Percentiles rank a stretch among this genome's conserved stretches.
These are phyloP conservation scores for Plutella xylostella DNA, from an alignment of 2,888 invertebrate species.

Conservation along the genomic window DNA sequence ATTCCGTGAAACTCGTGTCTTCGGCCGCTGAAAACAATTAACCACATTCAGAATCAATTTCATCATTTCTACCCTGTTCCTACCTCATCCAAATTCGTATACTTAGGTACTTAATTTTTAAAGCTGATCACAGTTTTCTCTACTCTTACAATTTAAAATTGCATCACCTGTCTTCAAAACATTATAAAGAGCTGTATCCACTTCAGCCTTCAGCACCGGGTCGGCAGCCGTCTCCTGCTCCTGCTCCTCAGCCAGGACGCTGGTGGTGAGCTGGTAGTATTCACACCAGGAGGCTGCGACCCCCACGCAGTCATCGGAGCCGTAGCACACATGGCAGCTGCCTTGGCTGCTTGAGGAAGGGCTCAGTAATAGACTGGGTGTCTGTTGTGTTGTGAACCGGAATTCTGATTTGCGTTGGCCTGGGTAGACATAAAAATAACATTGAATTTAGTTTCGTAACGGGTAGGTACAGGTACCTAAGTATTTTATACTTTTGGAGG, in stretches of 20 bases:
- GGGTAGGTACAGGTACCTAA: too few species aligned
- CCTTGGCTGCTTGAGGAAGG: too few species aligned
- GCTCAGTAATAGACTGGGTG: too few species aligned
- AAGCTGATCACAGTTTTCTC: too few species aligned
- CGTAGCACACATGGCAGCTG: background rate
- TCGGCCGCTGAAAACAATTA: constrained; percentile 25
- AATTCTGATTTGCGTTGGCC: too few species aligned
- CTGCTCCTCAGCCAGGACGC: constrained; percentile 18
- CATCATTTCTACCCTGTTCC: too few species aligned
- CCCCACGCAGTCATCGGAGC: background rate
- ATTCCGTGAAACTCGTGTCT: constrained; percentile 23
- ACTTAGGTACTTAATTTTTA: too few species aligned
- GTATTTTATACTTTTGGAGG: too few species aligned
- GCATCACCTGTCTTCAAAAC: constrained; percentile 30
- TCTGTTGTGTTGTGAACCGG: too few species aligned
- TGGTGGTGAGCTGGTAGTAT: constrained; percentile 29
- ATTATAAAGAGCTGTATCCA: constrained; percentile 28
- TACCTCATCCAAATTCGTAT: too few species aligned
- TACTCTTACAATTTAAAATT: background rate
- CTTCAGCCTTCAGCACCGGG: constrained; percentile 16
- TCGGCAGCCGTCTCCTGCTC: constrained; percentile 10
- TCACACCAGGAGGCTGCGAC: constrained; percentile 20
- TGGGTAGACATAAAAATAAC: too few species aligned
- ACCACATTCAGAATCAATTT: background rate
- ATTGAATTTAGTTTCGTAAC: too few species aligned